Base-by-base conservation (phyloP, 1,140 invertebrate genomes). In the Trichoplusia ni region DNA sequence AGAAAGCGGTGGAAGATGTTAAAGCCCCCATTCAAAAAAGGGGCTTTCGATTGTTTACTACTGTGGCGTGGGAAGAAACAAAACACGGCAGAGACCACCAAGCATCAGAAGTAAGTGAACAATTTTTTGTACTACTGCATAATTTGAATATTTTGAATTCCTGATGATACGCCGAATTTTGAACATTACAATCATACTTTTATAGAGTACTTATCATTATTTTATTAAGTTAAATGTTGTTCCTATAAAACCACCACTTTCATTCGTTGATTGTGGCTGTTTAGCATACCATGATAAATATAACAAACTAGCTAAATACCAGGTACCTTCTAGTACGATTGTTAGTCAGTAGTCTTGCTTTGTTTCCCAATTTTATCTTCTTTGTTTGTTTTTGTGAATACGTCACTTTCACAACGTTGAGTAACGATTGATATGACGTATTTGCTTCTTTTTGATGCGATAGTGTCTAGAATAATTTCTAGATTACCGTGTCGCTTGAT, bases 41-140 rank as follows among this genome's bases (percentile, higher is more conserved):
- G 84, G 56, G 79, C 86, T 6, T 87, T 90, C 51, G 84, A 88
- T 60, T 84, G 85, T 56, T 67, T 90, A 56, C 49, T 89, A 7
- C 77, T 73, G 31, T 90, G 85, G 85, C 80, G 84, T 40, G 80
- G 80, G 64, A 88, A 85, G 64, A 86, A 83, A 71, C 74, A 77
- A 44, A 53, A 46, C 16, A 37, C 37, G 27, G 29, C 42, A n/a
- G 54, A 60, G 11, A 29, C 21, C 35, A 33, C 37, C 21, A 46
- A 16, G n/a, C n/a, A n/a, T 29, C 40, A 25, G 27, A 60, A 62
- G 62, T 69, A 37, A 64, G 67, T 61, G 3, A 25, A 18, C 14
- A 27, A 7, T 49, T 8, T 49, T 14, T n/a, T 46, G 23, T 14
- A 11, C 8, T 23, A 18, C 9, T 44, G n/a, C n/a, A 13, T 44